Base-by-base conservation (phyloP, 2,888 invertebrate genomes). In the Xestobium rufovillosum region DNA sequence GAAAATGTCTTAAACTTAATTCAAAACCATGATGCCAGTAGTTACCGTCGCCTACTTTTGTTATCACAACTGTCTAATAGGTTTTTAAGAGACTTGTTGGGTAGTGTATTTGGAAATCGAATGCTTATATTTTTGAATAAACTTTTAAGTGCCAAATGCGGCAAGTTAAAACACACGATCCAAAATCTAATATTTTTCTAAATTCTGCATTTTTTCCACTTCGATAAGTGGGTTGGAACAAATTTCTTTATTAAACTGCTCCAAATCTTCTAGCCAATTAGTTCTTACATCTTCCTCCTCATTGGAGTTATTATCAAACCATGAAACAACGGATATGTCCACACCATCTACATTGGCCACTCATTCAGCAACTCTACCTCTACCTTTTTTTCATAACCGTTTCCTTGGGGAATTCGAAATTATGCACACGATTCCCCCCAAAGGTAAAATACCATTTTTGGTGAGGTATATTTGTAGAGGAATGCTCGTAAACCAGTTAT, bases 301-400 rank as follows among this genome's bases (percentile, higher is more conserved):
- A n/a, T n/a, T n/a, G n/a, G n/a, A n/a, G n/a, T 60, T 60, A 42
- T 61, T 61, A 41, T 59, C 55, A 39, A 52, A 54, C 57, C 59
- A 61, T 9, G 48, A 43, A 19, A 59, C 53, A 32, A 35, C 46
- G 28, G 38, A 30, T 9, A 51, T 29, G 6, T 49, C 39, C 27
- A 43, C 39, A 4, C 38, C 44, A 41, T 53, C 48, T 25, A 44
- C 39, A 17, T 17, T 39, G 12, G 43, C 41, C 30, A 49, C 38
- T 45, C 48, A 43, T 44, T 52, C 51, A 27, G 42, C 14, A 27
- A 48, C 39, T 26, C 33, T 28, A 27, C 53, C 48, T 41, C 52
- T 39, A 9, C 44, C 41, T 26, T 40, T 15, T 32, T 32, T 47
- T 49, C 27, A 50, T 26, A 14, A 39, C 41, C 4, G 33, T 26